Conservation (phyloP, 2,113 vertebrate species). For the Elachura formosa region DNA sequence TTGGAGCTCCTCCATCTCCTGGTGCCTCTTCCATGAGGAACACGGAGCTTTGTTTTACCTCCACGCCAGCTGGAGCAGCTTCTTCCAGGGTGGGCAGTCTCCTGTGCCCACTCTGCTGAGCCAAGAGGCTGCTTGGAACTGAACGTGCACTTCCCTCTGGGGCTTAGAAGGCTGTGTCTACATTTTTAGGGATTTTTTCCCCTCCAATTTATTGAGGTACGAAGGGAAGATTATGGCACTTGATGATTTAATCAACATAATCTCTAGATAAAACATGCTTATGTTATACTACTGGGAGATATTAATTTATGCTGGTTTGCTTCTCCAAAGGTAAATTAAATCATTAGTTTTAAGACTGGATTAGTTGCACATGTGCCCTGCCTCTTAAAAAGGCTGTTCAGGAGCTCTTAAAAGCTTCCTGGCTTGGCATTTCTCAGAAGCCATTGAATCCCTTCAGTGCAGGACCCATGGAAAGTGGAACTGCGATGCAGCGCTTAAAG, state of each 20-base stretch:
- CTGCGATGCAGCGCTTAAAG: accelerated
- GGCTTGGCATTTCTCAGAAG: neutral
- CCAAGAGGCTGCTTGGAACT: neutral
- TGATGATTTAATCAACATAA: slow-evolving; percentile 74
- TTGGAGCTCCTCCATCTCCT: neutral
- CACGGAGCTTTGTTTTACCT: neutral
- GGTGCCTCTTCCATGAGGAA: neutral
- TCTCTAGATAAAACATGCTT: slow-evolving; percentile 69
- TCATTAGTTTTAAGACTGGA: slow-evolving; percentile 45
- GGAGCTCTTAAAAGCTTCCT: neutral
- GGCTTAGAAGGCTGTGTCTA: neutral
- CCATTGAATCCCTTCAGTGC: neutral
- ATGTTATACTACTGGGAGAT: slow-evolving; percentile 58
- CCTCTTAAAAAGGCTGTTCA: neutral
- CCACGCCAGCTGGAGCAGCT: neutral
- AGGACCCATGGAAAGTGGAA: neutral
- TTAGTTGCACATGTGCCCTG: neutral
- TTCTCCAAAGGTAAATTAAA: slow-evolving; percentile 56
- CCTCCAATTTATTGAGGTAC: neutral
- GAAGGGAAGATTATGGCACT: slow-evolving; percentile 58
- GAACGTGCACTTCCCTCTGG: neutral
- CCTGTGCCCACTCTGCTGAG: neutral
- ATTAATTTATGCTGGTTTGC: slow-evolving; percentile 67
- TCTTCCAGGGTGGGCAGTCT: neutral
- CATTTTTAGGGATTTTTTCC: neutral